phyloP scores from a whole-genome alignment of 2,888 invertebrate species.

The Coenonympha glycerion region DNA sequence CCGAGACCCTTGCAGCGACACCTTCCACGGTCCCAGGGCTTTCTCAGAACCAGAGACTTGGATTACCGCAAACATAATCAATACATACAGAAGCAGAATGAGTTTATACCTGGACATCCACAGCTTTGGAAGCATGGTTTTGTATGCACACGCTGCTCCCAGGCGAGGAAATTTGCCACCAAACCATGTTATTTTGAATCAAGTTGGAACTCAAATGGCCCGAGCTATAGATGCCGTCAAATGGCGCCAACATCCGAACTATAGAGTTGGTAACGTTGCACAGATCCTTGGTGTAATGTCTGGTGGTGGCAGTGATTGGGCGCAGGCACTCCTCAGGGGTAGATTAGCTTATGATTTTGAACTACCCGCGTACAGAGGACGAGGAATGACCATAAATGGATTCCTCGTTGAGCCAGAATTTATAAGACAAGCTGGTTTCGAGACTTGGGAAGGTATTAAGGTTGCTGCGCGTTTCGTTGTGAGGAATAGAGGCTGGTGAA shows the following conservation, averaged over 20 bases:
- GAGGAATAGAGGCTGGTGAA: constrained; percentile 12
- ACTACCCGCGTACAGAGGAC: constrained; percentile 55
- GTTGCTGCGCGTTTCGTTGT: constrained; percentile 60
- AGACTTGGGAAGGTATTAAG: constrained; percentile 78
- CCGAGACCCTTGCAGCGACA: constrained; percentile 72
- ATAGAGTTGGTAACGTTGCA: constrained; percentile 67
- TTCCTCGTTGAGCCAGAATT: constrained; percentile 45
- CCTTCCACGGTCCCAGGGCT: constrained; percentile 76
- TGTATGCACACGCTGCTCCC: constrained; percentile 47
- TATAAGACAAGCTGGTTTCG: constrained; percentile 74
- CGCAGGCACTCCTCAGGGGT: constrained; percentile 7
- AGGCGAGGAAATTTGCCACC: constrained; percentile 53
- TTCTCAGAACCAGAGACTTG: constrained; percentile 82
- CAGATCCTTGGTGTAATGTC: constrained; percentile 74
- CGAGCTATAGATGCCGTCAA: constrained; percentile 63
- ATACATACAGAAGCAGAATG: constrained; percentile 57
- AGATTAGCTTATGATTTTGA: constrained; percentile 61
- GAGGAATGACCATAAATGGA: constrained; percentile 3
- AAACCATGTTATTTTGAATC: constrained; percentile 59
- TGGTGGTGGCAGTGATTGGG: constrained; percentile 80
- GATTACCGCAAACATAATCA: constrained; percentile 74
- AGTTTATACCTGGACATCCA: constrained; percentile 84
- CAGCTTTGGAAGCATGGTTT: constrained; percentile 81
- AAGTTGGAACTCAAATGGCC: constrained; percentile 56
- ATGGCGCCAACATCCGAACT: constrained; percentile 56